phyloP scores from a whole-genome alignment of 2,888 invertebrate species.

The Alloplasta piceator region DNA sequence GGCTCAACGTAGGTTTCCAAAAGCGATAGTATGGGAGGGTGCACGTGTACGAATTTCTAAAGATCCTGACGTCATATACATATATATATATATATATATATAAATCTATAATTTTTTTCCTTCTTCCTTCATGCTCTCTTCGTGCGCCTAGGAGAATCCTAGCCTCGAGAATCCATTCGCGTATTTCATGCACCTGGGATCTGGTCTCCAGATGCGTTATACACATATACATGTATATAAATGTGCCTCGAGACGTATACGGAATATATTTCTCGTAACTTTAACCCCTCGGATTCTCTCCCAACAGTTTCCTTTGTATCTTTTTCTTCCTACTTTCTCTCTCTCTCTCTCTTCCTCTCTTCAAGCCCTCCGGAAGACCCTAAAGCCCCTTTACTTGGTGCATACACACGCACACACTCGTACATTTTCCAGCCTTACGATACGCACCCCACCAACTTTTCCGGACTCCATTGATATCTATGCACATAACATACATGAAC shows the following conservation, averaged over 20 bases:
- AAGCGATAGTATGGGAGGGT: not conserved
- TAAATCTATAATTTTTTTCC: too few relatives aligned
- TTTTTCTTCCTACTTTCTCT: slow-evolving; percentile 23
- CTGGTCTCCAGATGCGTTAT: slow-evolving; percentile 28
- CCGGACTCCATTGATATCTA: slow-evolving; percentile 43
- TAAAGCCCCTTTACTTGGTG: slow-evolving; percentile 24
- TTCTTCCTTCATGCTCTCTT: slow-evolving; percentile 1
- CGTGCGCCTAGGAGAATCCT: not conserved
- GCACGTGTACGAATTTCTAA: slow-evolving; percentile 40
- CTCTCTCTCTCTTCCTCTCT: not conserved
- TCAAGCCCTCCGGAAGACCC: slow-evolving; percentile 28
- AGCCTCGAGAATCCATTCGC: slow-evolving; percentile 30
- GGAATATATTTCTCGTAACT: slow-evolving; percentile 44
- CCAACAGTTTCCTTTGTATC: slow-evolving; percentile 52
- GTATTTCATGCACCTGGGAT: slow-evolving; percentile 40
- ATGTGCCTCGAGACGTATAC: slow-evolving; percentile 27
- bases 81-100: too few relatives aligned
- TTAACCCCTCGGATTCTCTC: slow-evolving; percentile 41
- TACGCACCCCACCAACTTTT: slow-evolving; percentile 45
- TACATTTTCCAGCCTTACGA: slow-evolving; percentile 13
- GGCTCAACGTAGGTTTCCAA: too few relatives aligned
- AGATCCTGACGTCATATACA: not conserved
- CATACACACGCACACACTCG: slow-evolving; percentile 4
- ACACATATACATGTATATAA: slow-evolving; percentile 5
- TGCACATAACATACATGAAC: slow-evolving; percentile 6